These are phyloP conservation scores for Tursiops truncatus DNA, from an alignment of 2,113 vertebrate species.

Conservation along the genomic window DNA sequence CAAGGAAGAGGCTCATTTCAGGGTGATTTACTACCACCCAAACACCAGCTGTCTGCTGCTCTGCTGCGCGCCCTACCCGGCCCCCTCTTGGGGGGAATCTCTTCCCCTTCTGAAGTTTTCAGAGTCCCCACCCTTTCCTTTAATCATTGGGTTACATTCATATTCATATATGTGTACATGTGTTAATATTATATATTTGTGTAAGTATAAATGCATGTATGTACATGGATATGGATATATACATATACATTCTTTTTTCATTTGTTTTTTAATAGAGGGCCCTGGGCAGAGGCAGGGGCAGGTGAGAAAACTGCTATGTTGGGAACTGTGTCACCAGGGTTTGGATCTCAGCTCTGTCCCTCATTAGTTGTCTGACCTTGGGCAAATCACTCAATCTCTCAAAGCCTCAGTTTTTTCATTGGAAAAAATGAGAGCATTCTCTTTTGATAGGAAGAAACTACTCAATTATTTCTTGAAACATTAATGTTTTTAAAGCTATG, in stretches of 20 bases:
- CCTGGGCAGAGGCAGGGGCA: background rate
- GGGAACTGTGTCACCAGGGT: background rate
- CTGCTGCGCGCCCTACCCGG: constrained; percentile 38
- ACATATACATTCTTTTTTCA: background rate
- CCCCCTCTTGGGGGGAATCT: constrained; percentile 52
- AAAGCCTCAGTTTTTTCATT: background rate
- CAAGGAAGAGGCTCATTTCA: constrained; percentile 93
- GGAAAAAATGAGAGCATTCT: background rate
- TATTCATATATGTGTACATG: background rate
- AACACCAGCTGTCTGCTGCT: constrained; percentile 99
- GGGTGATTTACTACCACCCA: constrained; percentile 99
- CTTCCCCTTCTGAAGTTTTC: constrained; percentile 63
- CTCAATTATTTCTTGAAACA: background rate
- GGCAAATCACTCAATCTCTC: background rate
- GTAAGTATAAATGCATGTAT: background rate
- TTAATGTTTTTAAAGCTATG: background rate
- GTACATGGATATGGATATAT: no score
- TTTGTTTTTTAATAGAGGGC: background rate
- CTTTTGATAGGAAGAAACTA: background rate
- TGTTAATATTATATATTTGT: background rate
- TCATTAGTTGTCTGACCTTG: background rate
- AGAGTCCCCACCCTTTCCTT: constrained; percentile 53
- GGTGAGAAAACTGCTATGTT: background rate
- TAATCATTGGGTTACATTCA: background rate
- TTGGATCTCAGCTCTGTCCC: background rate